These are phyloP conservation scores for Actenoides hombroni DNA, from an alignment of 2,113 vertebrate species.

Conservation along the genomic window DNA sequence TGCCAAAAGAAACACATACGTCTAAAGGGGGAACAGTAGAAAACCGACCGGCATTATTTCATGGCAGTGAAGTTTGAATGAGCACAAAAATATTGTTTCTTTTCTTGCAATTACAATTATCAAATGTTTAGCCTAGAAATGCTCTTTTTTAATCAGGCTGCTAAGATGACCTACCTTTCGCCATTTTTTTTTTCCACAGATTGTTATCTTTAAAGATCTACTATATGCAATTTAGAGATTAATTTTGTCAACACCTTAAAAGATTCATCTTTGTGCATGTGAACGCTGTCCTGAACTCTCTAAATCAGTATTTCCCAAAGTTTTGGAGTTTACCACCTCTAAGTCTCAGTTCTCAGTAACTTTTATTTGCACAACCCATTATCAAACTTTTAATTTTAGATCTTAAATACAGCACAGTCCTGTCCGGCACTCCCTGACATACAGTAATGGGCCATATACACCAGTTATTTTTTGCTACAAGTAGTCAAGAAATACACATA, in stretches of 20 bases:
- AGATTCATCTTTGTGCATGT: background rate
- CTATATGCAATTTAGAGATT: background rate
- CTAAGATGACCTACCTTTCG: background rate
- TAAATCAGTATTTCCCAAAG: background rate
- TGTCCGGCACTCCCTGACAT: background rate
- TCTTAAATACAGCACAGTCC: background rate
- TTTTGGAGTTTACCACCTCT: background rate
- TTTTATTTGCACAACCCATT: background rate
- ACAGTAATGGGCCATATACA: background rate
- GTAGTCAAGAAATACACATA: background rate
- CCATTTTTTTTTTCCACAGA: background rate
- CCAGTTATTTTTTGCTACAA: background rate
- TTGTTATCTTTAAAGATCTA: background rate
- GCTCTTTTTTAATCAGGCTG: background rate
- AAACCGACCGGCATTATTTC: background rate
- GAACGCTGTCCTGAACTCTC: background rate
- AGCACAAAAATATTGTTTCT: background rate
- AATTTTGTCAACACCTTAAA: background rate
- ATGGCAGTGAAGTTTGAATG: background rate
- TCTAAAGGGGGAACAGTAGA: background rate
- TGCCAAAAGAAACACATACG: slow-evolving; percentile 48
- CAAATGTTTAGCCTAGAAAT: background rate
- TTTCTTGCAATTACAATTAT: background rate
- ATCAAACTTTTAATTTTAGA: background rate
- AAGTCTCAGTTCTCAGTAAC: background rate